Evolutionary conservation across 2,797 vertebrate genomes (phyloP).

Genomic region (Enteromius thamalakanensis): DNA sequence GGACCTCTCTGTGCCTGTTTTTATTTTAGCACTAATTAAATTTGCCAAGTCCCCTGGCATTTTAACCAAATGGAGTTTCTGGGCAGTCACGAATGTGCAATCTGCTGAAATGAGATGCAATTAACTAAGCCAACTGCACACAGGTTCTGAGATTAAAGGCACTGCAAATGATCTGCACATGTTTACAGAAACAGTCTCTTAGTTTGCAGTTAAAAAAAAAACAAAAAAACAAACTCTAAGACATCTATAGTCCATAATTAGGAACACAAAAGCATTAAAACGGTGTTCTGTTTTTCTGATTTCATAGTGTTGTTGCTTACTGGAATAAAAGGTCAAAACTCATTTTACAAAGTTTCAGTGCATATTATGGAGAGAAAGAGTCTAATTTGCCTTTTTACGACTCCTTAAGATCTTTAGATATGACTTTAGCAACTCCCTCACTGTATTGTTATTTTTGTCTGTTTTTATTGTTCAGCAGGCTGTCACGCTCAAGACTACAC

Average conservation of each 20-base stretch:
- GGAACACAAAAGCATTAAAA: conserved; percentile 21
- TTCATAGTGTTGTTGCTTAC: neutral
- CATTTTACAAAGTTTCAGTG: neutral
- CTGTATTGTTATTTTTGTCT: neutral
- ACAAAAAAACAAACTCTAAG: neutral
- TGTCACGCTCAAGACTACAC: too few relatives aligned
- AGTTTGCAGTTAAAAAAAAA: conserved; percentile 23
- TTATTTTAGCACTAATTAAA: conserved; percentile 60
- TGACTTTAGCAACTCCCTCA: neutral
- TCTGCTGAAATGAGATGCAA: conserved; percentile 59
- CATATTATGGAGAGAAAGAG: neutral
- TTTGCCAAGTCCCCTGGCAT: conserved; percentile 63
- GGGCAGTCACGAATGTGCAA: conserved; percentile 54
- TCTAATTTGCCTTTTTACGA: neutral
- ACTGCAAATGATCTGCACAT: conserved; percentile 43
- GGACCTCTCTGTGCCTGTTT: conserved; percentile 48
- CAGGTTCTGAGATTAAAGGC: conserved; percentile 61
- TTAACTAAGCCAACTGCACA: conserved; percentile 61
- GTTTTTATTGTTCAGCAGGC: neutral
- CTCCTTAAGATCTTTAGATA: neutral
- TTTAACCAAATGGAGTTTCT: conserved; percentile 59
- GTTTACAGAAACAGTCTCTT: conserved; percentile 39
- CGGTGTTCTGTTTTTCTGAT: neutral
- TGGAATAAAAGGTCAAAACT: neutral
- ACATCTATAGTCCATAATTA: conserved; percentile 19